Base-by-base conservation (phyloP, 2,113 vertebrate genomes). In the Epinephelus fuscoguttatus region DNA sequence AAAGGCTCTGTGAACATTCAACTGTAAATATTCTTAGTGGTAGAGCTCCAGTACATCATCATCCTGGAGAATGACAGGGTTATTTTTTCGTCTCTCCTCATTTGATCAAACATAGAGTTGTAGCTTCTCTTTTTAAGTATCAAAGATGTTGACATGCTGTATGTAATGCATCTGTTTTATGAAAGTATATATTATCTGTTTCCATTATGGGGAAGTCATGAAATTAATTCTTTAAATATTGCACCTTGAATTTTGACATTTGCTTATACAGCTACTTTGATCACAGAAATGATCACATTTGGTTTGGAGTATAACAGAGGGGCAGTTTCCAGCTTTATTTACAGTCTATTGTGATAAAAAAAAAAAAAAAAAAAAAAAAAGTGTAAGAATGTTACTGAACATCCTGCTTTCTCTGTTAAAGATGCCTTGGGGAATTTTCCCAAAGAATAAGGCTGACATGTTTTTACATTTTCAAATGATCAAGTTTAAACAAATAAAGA, bases 301-400 rank as follows among this genome's bases (percentile, higher is more conserved):
- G 19, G 19, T 47, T 23, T 77, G 25, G 53, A 69, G 64, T 50
- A 12, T 61, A 78, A 62, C 47, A 70, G 56, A 62, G n/a, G 33
- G 21, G 17, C 66, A 47, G 62, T 30, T 30, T 33, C 47, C 30
- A 42, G 68, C 4, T 70, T 42, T 40, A 23, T 6, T 17, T 21
- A 14, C 5, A 40, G 25, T 50, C 49, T 17, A 19, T 50, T 33
- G 21, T 21, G 66, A 67, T 47, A 8, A 4, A 18, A 23, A 23
- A 3, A 21, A 37, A 37, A 3, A 21, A 37, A 37, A n/a, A n/a
- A n/a, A 8, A 4, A 18, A 23, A 23, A 3, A 21, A 37, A 37
- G 33, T 30, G 30, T 12, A 23, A 11, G 42, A 45, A 55, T 55
- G 53, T 23, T 11, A 53, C 27, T 15, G 27, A 55, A 19, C 11